Evolutionary conservation across 2,888 invertebrate species (phyloP), one percentile per base, ranked within the genome.

Genomic region (Venustoraphidia nigricollis): DNA sequence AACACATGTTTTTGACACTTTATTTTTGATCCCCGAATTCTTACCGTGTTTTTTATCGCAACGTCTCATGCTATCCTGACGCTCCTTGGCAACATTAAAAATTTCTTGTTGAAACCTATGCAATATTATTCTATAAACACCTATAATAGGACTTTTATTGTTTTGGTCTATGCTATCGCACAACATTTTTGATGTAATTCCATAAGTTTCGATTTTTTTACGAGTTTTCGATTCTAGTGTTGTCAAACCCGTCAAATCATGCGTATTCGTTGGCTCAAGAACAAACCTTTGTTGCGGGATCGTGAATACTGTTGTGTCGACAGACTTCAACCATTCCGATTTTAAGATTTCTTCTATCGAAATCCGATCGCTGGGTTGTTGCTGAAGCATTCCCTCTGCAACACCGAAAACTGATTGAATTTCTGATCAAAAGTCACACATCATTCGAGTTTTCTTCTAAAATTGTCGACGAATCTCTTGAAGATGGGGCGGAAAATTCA

Each of bases 51-150:
- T 44, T 44, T 52, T 52, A 38, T 52, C 52, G 14, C 41, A 41
- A 17, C 36, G 34, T 13, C 35, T 34, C 35, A 48, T 40, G 45
- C 48, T 47, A 6, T 49, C 47, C 34, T 38, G 36, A n/a, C 45
- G 44, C 34, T 46, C 50, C 8, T 46, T 44, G 27, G 36, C 37
- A 1, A 37, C 38, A 34, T 67, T 66, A 8, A 66, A 64, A n/a
- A 65, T 62, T 47, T 67, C 67, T 49, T 66, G 66, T 51, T 71
- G 68, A 45, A 73, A 58, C 10, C 72, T 66, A 60, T 81, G 78
- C 51, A 82, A 68, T 36, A 82, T 68, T 50, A 85, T 83, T 41
- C 84, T 69, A 62, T 83, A 85, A 43, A 80, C 77, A 9, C 83
- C 83, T 43, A 80, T 78, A 37, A 83, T 70, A 53, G 78, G 73